phyloP scores from a whole-genome alignment of 2,888 invertebrate species.

The Celastrina argiolus region DNA sequence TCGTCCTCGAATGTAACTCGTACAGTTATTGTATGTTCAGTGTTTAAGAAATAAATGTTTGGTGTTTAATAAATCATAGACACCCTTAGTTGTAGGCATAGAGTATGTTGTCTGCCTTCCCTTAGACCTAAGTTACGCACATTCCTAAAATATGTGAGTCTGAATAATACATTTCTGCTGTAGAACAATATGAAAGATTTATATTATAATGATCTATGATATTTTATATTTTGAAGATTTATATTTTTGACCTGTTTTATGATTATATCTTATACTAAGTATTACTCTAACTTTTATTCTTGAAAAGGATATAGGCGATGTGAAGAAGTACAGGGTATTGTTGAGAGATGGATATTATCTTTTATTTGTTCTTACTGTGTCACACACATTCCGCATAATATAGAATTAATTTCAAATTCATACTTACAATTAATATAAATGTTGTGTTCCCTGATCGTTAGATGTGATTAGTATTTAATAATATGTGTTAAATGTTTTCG shows the following conservation, averaged over 20 bases:
- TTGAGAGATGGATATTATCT: constrained; percentile 43
- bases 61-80: constrained; percentile 53
- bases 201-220: constrained; percentile 62
- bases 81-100: constrained; percentile 48
- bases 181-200: constrained; percentile 63
- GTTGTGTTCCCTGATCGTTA: constrained; percentile 61
- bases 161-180: constrained; percentile 72
- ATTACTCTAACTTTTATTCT: constrained; percentile 61
- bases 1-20: constrained; percentile 69
- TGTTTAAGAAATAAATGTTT: constrained; percentile 55
- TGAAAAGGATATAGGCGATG: constrained; percentile 45
- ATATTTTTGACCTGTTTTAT: constrained; percentile 69
- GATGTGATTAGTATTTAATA: constrained; percentile 48
- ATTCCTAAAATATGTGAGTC: constrained; percentile 71
- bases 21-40: constrained; percentile 47
- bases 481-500: constrained; percentile 68
- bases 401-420: constrained; percentile 25
- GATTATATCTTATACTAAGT: constrained; percentile 65
- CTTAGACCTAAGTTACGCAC: constrained; percentile 71
- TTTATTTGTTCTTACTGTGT: constrained; percentile 41
- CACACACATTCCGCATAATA: constrained; percentile 38
- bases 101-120: constrained; percentile 52
- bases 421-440: constrained; percentile 35
- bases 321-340: constrained; percentile 71
- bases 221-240: constrained; percentile 73